These are phyloP conservation scores for Babyrousa celebensis DNA, from an alignment of 2,797 vertebrate species.

Conservation along the genomic window DNA sequence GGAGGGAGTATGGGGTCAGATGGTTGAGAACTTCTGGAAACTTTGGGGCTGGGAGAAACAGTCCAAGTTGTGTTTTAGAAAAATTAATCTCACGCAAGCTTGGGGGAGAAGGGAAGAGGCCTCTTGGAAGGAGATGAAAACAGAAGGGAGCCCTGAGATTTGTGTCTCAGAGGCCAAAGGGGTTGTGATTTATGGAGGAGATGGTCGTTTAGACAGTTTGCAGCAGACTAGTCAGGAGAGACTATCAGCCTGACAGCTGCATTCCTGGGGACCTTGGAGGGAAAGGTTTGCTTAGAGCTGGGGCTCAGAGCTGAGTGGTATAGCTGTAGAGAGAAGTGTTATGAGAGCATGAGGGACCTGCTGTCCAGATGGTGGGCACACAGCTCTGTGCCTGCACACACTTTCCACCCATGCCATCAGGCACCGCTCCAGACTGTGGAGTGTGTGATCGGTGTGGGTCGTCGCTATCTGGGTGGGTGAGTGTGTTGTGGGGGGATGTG, in stretches of 20 bases:
- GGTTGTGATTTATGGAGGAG: neutral
- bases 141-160: neutral
- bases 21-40: neutral
- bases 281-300: neutral
- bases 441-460: neutral
- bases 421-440: neutral
- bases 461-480: neutral
- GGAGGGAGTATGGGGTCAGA: no score
- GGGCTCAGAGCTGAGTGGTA: neutral
- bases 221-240: neutral
- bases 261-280: neutral
- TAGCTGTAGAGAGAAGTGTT: neutral
- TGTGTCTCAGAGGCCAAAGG: neutral
- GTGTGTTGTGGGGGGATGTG: neutral
- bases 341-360: neutral
- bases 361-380: neutral
- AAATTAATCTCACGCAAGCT: slow-evolving; percentile 17
- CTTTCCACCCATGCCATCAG: neutral
- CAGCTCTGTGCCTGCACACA: neutral
- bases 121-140: neutral
- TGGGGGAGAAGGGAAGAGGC: neutral
- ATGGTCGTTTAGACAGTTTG: neutral
- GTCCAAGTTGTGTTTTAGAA: neutral
- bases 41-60: neutral
- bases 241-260: neutral